phyloP scores from a whole-genome alignment of 2,888 invertebrate genomes.

The Drosophila pullipes region DNA sequence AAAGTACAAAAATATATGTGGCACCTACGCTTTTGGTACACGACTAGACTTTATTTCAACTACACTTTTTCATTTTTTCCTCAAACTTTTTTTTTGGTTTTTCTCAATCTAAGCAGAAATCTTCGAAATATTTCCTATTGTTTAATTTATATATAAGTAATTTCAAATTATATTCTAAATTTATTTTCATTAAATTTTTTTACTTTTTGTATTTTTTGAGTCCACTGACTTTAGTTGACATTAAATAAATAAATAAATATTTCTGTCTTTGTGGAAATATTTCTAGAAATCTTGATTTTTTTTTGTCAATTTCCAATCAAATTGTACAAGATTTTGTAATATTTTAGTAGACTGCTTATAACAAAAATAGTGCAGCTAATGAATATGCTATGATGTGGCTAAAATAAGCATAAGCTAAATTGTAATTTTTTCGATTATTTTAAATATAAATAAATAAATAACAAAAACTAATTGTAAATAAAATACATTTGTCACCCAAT shows the following conservation, averaged over 20 bases:
- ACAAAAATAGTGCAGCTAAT: not conserved
- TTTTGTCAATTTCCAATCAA: not conserved
- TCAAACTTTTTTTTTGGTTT: not conserved
- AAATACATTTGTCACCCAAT: not conserved
- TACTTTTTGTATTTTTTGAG: too few species aligned
- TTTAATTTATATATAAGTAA: too few species aligned
- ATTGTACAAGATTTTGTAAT: not conserved
- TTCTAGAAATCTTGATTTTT: not conserved
- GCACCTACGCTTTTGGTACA: slow-evolving; percentile 1
- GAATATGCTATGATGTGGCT: not conserved
- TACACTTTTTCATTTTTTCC: not conserved
- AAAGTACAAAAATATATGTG: not conserved
- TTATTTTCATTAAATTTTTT: too few species aligned
- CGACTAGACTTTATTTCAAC: not conserved
- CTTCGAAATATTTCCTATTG: too few species aligned
- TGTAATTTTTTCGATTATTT: not conserved
- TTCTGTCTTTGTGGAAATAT: too few species aligned
- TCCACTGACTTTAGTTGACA: too few species aligned
- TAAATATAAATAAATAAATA: not conserved
- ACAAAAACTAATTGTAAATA: not conserved
- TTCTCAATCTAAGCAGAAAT: too few species aligned
- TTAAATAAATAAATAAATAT: too few species aligned
- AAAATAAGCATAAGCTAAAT: not conserved
- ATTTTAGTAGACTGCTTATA: not conserved
- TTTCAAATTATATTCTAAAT: too few species aligned